A percentile compares a stretch with the other conserved stretches of the same genome.
Evolutionary conservation across 2,113 vertebrate genomes (phyloP).

Genomic region (Sakesphorus luctuosus): DNA sequence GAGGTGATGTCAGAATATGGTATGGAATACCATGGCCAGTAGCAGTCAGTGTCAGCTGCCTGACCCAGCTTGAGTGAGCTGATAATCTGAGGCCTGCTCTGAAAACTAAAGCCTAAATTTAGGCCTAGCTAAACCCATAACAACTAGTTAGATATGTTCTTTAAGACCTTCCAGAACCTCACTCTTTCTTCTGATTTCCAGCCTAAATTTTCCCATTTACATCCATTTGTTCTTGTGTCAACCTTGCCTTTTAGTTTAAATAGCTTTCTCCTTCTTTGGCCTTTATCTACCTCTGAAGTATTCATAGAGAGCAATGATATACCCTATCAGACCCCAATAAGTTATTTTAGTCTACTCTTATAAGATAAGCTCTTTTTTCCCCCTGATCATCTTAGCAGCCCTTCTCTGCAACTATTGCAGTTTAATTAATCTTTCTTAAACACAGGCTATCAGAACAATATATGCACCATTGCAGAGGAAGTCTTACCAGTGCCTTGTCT

Average conservation of each 20-base stretch:
- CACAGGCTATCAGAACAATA: neutral
- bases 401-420: constrained; percentile 13
- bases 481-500: neutral
- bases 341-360: constrained; percentile 55
- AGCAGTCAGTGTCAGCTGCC: too few relatives aligned
- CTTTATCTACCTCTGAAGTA: constrained; percentile 65
- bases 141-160: constrained; percentile 8
- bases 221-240: constrained; percentile 56
- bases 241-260: constrained; percentile 60
- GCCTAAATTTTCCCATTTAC: constrained; percentile 31
- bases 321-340: constrained; percentile 53
- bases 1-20: too few relatives aligned
- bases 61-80: too few relatives aligned
- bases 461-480: neutral
- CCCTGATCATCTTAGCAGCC: constrained; percentile 1
- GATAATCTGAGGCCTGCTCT: too few relatives aligned
- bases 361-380: constrained; percentile 39
- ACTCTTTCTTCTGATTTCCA: constrained; percentile 11
- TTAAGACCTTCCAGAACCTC: constrained; percentile 5
- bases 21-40: too few relatives aligned
- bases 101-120: too few relatives aligned
- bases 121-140: too few relatives aligned
- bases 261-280: constrained; percentile 42
- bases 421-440: constrained; percentile 64
- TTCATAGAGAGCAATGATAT: constrained; percentile 60